phyloP scores from a whole-genome alignment of 2,797 vertebrate species.

The Neosilurus mollespiculum region DNA sequence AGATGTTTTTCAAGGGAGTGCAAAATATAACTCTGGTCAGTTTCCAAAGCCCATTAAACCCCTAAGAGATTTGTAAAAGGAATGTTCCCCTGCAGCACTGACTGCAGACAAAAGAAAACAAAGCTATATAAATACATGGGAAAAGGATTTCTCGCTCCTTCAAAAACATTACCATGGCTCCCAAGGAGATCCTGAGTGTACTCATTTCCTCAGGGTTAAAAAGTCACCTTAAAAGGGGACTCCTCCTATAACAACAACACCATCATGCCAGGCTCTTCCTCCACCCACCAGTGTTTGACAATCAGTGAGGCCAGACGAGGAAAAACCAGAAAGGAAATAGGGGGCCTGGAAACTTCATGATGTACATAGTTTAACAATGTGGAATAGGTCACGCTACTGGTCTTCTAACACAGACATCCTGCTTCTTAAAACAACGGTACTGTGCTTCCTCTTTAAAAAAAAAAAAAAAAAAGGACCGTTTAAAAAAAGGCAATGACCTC shows the following conservation, averaged over 20 bases:
- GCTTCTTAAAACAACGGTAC: slow-evolving; percentile 21
- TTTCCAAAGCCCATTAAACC: slow-evolving; percentile 50
- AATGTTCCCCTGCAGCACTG: slow-evolving; percentile 51
- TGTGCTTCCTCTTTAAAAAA: slow-evolving; percentile 22
- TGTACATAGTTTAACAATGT: slow-evolving; percentile 41
- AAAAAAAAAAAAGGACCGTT: slow-evolving; percentile 7
- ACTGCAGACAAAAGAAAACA: slow-evolving; percentile 59
- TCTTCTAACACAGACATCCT: slow-evolving; percentile 42
- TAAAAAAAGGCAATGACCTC: not conserved
- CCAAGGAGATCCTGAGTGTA: slow-evolving; percentile 52
- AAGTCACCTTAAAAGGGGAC: slow-evolving; percentile 49
- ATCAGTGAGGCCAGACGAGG: slow-evolving; percentile 42
- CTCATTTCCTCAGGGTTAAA: slow-evolving; percentile 57
- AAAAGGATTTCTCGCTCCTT: slow-evolving; percentile 50
- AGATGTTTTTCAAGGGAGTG: slow-evolving; percentile 46
- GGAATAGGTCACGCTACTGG: slow-evolving; percentile 31
- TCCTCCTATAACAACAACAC: slow-evolving; percentile 56
- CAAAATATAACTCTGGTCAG: slow-evolving; percentile 45
- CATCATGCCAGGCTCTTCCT: slow-evolving; percentile 41
- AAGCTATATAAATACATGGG: slow-evolving; percentile 52
- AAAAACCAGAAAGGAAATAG: slow-evolving; percentile 37
- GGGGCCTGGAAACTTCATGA: slow-evolving; percentile 43
- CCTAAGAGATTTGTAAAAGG: slow-evolving; percentile 43
- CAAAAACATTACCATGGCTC: slow-evolving; percentile 46
- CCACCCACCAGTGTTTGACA: slow-evolving; percentile 40